A percentile compares a stretch with the other conserved stretches of the same genome.
Conservation (phyloP, 2,888 invertebrate species). For the Pyrrhosoma nymphula region DNA sequence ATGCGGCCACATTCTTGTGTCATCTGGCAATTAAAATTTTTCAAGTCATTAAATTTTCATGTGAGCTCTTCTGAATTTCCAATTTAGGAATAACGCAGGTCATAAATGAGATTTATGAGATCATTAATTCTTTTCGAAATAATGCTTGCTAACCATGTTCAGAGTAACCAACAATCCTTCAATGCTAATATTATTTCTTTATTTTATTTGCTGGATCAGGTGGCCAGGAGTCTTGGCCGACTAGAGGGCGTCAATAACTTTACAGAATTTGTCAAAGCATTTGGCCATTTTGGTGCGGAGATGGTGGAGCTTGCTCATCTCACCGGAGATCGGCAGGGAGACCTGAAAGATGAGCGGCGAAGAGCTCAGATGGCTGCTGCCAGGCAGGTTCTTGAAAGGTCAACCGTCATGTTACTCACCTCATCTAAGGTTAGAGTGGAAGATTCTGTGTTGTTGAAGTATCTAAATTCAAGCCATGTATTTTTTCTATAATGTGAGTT, state of each 20-base stretch:
- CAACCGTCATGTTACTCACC: slow-evolving; percentile 97
- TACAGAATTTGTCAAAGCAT: slow-evolving; percentile 98
- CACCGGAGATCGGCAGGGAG: slow-evolving; percentile 91
- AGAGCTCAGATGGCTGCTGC: slow-evolving; percentile 98
- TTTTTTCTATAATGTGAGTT: not conserved
- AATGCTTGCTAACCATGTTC: not conserved
- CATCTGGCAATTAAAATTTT: not conserved
- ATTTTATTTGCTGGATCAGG: slow-evolving; percentile 78
- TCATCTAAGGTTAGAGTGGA: slow-evolving; percentile 88
- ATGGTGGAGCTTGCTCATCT: slow-evolving; percentile 99
- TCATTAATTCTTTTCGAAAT: not conserved
- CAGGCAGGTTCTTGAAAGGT: slow-evolving; percentile 95
- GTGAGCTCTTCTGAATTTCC: not conserved
- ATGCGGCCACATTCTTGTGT: not conserved
- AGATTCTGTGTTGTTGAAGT: not conserved
- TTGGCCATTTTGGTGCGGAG: slow-evolving; percentile 98
- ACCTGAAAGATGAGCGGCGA: slow-evolving; percentile 94
- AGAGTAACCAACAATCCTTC: not conserved
- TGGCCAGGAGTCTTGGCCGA: slow-evolving; percentile 89
- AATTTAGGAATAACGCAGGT: not conserved
- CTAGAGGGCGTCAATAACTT: slow-evolving; percentile 94
- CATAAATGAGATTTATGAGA: not conserved
- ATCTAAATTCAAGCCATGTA: not conserved
- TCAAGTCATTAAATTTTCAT: not conserved
- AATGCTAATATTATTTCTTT: not conserved